These are phyloP conservation scores for Drosophila ficusphila DNA, from an alignment of 1,140 invertebrate genomes.

Conservation along the genomic window DNA sequence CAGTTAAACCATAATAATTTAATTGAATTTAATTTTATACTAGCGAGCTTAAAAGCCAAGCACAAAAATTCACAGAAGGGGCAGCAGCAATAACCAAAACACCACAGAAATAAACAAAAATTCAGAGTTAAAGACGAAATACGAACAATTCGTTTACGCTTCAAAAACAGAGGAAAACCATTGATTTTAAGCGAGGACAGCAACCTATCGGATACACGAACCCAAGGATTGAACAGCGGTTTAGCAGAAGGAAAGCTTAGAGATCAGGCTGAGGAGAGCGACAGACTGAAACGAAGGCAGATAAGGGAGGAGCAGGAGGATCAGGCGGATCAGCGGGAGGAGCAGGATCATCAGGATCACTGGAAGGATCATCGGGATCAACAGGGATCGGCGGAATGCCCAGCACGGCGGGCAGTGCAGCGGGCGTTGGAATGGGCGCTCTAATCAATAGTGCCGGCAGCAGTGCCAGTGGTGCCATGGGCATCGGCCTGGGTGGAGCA, in stretches of 20 bases:
- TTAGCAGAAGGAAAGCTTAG: not conserved
- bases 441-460: constrained; percentile 64
- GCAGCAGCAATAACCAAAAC: not conserved
- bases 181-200: constrained; percentile 6
- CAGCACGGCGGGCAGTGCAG: constrained; percentile 64
- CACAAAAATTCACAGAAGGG: constrained; percentile 2
- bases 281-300: constrained; percentile 33
- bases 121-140: not conserved
- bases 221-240: not conserved
- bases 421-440: constrained; percentile 56
- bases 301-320: not conserved
- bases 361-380: constrained; percentile 18
- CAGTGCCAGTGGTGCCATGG: constrained; percentile 52
- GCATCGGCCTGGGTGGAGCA: constrained; percentile 38
- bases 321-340: not conserved
- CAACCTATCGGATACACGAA: constrained; percentile 12
- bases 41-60: not conserved
- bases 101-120: not conserved
- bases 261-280: constrained; percentile 19
- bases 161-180: not conserved
- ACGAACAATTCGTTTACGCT: not conserved
- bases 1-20: not conserved
- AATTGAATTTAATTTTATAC: not conserved
- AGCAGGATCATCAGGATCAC: not conserved
- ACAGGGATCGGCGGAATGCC: constrained; percentile 51